phyloP scores from a whole-genome alignment of 2,113 vertebrate genomes.

The Phrynocephalus versicolor region DNA sequence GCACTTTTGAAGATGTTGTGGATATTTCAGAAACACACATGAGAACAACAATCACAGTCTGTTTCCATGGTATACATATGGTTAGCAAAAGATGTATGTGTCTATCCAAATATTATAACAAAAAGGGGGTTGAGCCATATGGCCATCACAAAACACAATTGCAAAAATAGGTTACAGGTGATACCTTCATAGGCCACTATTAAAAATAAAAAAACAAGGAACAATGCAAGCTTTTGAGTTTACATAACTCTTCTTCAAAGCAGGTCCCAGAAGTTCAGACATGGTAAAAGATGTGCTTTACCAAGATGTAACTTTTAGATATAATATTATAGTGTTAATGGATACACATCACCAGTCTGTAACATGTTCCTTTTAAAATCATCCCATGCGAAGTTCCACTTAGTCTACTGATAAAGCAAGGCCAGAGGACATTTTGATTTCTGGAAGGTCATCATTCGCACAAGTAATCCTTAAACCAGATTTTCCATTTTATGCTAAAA shows the following conservation, averaged over 20 bases:
- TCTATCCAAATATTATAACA: background rate
- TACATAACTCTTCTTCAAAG: too few relatives aligned
- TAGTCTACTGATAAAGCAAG: background rate
- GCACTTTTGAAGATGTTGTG: background rate
- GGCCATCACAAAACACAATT: too few relatives aligned
- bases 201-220: too few relatives aligned
- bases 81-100: background rate
- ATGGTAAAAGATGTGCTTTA: too few relatives aligned
- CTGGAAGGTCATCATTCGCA: background rate
- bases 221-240: too few relatives aligned
- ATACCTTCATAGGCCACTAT: too few relatives aligned
- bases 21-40: background rate
- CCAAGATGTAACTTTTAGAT: too few relatives aligned
- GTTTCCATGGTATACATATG: background rate
- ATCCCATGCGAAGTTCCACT: background rate
- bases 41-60: background rate
- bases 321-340: background rate
- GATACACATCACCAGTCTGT: background rate
- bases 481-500: background rate
- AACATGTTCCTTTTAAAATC: background rate
- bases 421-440: constrained; percentile 11
- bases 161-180: too few relatives aligned
- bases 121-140: too few relatives aligned
- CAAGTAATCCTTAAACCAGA: background rate
- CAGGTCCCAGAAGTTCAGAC: too few relatives aligned